Evolutionary conservation across 2,113 vertebrate genomes (phyloP).

Genomic region (Lamprologus tigripictilis): DNA sequence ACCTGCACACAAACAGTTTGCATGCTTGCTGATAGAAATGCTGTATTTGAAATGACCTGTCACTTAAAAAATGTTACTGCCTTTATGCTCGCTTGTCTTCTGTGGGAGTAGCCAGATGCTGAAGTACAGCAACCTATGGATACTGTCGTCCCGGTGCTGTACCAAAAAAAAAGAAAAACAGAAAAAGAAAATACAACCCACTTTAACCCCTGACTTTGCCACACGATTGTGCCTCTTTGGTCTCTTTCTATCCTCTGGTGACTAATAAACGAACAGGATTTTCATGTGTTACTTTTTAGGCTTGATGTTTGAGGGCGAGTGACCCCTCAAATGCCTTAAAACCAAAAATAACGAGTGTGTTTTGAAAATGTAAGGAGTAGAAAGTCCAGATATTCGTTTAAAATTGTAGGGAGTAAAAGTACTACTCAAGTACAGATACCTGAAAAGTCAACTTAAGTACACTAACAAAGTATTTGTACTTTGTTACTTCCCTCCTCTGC

Average conservation of each 20-base stretch:
- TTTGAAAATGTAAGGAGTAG: background rate
- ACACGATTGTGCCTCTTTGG: background rate
- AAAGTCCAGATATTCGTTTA: background rate
- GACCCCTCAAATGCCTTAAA: background rate
- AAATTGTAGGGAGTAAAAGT: background rate
- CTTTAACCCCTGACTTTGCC: background rate
- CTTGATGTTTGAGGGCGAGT: background rate
- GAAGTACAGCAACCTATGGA: background rate
- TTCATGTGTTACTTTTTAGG: background rate
- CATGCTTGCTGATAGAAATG: background rate
- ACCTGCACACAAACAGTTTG: background rate
- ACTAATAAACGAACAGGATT: background rate
- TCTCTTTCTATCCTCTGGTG: background rate
- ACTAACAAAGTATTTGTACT: background rate
- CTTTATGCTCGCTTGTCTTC: background rate
- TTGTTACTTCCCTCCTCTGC: background rate
- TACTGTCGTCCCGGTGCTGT: background rate
- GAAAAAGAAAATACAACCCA: rapidly evolving
- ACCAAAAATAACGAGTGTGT: background rate
- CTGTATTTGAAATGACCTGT: background rate
- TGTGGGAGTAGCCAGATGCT: background rate
- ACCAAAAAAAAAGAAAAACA: background rate
- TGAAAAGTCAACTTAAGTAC: background rate
- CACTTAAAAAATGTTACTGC: background rate
- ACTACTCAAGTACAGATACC: background rate